Evolutionary conservation across 2,797 vertebrate species (phyloP).

Genomic region (Enteromius anoplus): DNA sequence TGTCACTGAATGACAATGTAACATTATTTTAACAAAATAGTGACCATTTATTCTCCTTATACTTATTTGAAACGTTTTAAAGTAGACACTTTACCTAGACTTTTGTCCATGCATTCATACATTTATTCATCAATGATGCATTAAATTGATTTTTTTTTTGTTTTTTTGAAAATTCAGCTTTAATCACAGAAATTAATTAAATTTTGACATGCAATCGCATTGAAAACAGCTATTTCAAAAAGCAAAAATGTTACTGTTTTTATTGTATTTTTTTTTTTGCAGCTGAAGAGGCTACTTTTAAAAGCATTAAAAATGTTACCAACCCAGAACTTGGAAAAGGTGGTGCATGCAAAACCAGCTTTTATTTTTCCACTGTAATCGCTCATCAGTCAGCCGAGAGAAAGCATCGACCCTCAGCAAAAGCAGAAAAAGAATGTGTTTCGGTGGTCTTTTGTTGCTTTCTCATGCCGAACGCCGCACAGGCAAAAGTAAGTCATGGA

Average conservation of each 20-base stretch:
- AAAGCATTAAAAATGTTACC: neutral
- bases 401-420: neutral
- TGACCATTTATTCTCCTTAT: too few relatives aligned
- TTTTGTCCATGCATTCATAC: neutral
- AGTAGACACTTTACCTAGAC: too few relatives aligned
- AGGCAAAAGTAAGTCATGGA: conserved; percentile 51
- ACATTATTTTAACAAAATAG: too few relatives aligned
- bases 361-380: neutral
- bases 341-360: neutral
- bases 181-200: neutral
- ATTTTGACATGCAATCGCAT: neutral
- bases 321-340: neutral
- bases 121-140: neutral
- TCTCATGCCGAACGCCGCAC: conserved; percentile 9
- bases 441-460: neutral
- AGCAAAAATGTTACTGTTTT: neutral
- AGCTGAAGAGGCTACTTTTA: neutral
- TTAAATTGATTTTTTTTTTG: too few relatives aligned
- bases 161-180: neutral
- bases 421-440: neutral
- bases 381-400: neutral
- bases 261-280: neutral
- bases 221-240: neutral
- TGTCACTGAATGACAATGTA: too few relatives aligned
- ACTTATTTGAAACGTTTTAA: too few relatives aligned